These are phyloP conservation scores for Azorinus chamasolen DNA, from an alignment of 2,888 invertebrate species.

Conservation along the genomic window DNA sequence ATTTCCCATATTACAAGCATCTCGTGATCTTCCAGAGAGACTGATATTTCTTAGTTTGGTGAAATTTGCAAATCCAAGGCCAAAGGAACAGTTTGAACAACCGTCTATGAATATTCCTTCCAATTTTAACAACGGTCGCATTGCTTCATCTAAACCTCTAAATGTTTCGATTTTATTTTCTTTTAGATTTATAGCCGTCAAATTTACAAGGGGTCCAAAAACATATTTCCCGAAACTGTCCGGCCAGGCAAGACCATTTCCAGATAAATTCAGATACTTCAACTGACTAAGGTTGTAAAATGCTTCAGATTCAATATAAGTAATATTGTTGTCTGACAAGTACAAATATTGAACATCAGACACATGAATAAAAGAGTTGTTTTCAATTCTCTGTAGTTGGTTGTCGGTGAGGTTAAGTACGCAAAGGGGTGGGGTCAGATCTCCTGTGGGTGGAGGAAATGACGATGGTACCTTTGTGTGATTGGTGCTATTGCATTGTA, in stretches of 20 bases:
- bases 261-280: conserved; percentile 8
- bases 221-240: not conserved
- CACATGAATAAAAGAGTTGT: not conserved
- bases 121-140: not conserved
- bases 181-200: conserved; percentile 10
- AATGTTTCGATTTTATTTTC: conserved; percentile 8
- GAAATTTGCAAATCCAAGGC: conserved; percentile 18
- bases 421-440: not conserved
- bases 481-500: conserved; percentile 2
- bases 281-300: conserved; percentile 4
- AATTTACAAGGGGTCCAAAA: conserved; percentile 15
- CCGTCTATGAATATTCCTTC: conserved; percentile 4
- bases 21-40: conserved; percentile 5
- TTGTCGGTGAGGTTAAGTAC: conserved; percentile 16
- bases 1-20: conserved; percentile 3
- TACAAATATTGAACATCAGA: conserved; percentile 10
- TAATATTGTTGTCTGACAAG: not conserved
- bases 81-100: conserved; percentile 21
- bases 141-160: conserved; percentile 3
- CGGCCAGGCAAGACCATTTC: not conserved
- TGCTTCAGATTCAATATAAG: not conserved
- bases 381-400: not conserved
- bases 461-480: not conserved
- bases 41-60: conserved; percentile 11
- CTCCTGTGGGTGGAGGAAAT: not conserved